Evolutionary conservation across 2,113 vertebrate genomes (phyloP), one percentile per base, ranked within the genome.

Genomic region (Nothobranchius furzeri): DNA sequence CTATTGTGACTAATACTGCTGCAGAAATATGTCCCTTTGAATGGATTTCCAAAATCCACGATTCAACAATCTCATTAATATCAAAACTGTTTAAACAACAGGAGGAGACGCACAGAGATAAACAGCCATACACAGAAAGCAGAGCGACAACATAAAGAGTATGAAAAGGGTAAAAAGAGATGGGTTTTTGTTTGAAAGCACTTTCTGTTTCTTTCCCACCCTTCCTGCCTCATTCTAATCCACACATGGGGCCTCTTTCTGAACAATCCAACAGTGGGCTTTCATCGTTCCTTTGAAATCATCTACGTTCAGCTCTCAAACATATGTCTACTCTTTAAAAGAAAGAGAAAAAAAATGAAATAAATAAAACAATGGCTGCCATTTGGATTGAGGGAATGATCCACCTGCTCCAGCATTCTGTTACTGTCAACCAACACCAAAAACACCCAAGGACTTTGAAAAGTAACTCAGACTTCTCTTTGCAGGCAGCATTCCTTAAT

Each of bases 351-450:
- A 20, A 45, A 46, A 25, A 25, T 30, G 30, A 30, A 30, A 30
- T 30, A 59, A 46, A 82, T 83, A 85, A 87, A 83, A 88, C 87
- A 89, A 90, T 88, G 84, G 82, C 78, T 76, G 81, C 62, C 64
- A 66, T 82, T 90, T 83, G 86, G 85, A 87, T 75, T 68, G 82
- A 82, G 68, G 69, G 45, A 82, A 77, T 67, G 75, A 79, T 89
- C 85, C 90, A 90, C 90, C 90, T 90, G 90, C 89, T 89, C 85
- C 70, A 1, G 65, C 86, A 83, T 90, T 84, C 86, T 88, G 84
- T 81, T 83, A 82, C 80, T 65, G 59, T 87, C 64, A 35, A 76
- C 58, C 43, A 13, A 69, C 83, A 79, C 69, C 64, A 82, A 80
- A 82, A 82, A 74, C 64, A 75, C 52, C 30, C 61, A 82, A 79